phyloP scores from a whole-genome alignment of 2,888 invertebrate species.

The Dyspetes luteomarginatus region DNA sequence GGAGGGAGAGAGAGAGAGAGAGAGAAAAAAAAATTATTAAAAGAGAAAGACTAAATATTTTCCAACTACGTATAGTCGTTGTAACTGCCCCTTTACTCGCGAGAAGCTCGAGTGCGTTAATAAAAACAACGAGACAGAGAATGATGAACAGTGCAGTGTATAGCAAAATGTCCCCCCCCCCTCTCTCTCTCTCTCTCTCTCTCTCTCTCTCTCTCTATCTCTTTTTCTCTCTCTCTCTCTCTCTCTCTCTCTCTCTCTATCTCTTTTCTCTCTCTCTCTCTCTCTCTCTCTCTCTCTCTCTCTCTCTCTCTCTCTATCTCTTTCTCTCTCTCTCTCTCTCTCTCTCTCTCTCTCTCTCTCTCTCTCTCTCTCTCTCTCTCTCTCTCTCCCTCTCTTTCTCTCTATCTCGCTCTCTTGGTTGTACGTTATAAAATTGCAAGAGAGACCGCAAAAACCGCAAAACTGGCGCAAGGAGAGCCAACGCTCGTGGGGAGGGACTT shows the following conservation, averaged over 20 bases:
- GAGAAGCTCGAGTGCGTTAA: slow-evolving; percentile 63
- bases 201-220: no score
- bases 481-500: background rate
- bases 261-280: no score
- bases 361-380: no score
- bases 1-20: slow-evolving; percentile 16
- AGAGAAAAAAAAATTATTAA: background rate
- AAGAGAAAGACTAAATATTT: slow-evolving; percentile 25
- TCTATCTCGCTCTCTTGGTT: slow-evolving; percentile 53
- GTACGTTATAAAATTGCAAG: slow-evolving; percentile 78
- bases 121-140: slow-evolving; percentile 70
- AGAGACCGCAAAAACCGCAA: slow-evolving; percentile 78
- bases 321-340: no score
- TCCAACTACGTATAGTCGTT: slow-evolving; percentile 11
- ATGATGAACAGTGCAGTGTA: slow-evolving; percentile 39
- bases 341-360: no score
- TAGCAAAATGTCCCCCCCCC: slow-evolving; percentile 53
- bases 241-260: no score
- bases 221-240: no score
- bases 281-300: no score
- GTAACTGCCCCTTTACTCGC: slow-evolving; percentile 33
- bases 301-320: no score
- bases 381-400: no score
- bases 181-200: no score
- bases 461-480: slow-evolving; percentile 43